Percentiles rank a stretch among this genome's conserved stretches.
phyloP scores from a whole-genome alignment of 2,113 vertebrate genomes.

The Parus major region DNA sequence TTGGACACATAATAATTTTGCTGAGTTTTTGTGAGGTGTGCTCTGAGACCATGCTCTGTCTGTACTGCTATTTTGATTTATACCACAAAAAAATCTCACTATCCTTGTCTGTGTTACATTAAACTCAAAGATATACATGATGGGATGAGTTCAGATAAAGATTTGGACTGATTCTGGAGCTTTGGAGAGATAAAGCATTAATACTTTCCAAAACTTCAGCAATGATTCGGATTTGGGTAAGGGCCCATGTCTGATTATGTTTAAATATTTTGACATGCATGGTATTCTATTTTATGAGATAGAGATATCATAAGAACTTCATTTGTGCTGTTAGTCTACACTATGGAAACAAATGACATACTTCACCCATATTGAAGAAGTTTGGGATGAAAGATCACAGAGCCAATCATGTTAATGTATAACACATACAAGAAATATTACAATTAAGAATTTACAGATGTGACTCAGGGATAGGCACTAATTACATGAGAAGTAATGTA shows the following conservation, averaged over 20 bases:
- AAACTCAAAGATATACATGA: not conserved
- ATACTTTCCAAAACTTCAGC: conserved; percentile 36
- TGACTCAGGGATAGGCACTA: not conserved
- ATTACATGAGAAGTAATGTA: not conserved
- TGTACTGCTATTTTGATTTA: not conserved
- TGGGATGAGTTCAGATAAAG: conserved; percentile 3
- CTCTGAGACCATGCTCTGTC: not conserved
- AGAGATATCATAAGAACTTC: not conserved
- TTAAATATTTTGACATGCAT: conserved; percentile 27
- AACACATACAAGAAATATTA: not conserved
- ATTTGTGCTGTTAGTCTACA: not conserved
- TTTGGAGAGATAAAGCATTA: conserved; percentile 14
- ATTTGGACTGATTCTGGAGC: conserved; percentile 9
- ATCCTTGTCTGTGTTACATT: not conserved
- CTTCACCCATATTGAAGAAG: conserved; percentile 23
- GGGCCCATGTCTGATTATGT: conserved; percentile 15
- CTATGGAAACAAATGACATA: not conserved
- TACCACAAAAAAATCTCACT: not conserved
- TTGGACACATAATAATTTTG: not conserved
- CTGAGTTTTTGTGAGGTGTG: not conserved
- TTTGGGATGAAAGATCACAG: not conserved
- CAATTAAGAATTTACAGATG: conserved; percentile 19
- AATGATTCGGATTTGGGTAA: conserved; percentile 25
- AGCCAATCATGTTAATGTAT: not conserved
- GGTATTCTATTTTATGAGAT: not conserved